Evolutionary conservation across 2,113 vertebrate genomes (phyloP).

Genomic region (Pelecanoides urinatrix): DNA sequence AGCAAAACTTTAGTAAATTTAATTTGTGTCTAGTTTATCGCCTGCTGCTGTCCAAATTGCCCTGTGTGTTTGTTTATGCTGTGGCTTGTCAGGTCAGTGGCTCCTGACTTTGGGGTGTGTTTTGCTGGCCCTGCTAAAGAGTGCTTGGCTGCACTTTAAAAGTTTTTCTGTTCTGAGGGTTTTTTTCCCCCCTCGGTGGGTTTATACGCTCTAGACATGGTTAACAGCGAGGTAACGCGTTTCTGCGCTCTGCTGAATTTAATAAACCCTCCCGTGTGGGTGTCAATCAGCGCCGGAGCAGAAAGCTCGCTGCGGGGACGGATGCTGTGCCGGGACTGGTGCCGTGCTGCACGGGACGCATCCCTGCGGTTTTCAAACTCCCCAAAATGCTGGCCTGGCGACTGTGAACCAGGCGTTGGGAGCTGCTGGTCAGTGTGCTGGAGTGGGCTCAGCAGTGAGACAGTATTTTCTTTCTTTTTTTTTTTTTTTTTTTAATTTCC

Average conservation of each 20-base stretch:
- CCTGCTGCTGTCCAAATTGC: not conserved
- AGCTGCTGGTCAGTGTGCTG: not conserved
- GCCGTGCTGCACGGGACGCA: not conserved
- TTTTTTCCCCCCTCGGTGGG: fast-evolving
- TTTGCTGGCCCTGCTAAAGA: not conserved
- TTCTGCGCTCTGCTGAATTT: not conserved
- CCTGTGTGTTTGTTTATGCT: not conserved
- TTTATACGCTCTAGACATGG: fast-evolving
- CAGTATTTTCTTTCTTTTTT: slow-evolving; percentile 43
- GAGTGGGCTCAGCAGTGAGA: not conserved
- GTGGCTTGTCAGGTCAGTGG: not conserved
- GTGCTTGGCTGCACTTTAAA: not conserved
- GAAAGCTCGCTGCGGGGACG: not conserved
- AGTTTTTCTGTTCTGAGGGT: not conserved
- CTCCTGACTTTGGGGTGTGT: not conserved
- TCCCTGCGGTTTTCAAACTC: not conserved
- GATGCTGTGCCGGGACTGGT: not conserved
- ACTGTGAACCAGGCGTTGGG: not conserved
- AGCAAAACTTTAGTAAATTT: not conserved
- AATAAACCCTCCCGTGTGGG: not conserved
- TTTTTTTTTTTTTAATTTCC: slow-evolving; percentile 62
- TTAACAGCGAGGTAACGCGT: not conserved
- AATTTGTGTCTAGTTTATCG: not conserved
- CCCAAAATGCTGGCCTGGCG: not conserved
- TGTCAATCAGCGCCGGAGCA: not conserved